Conservation (phyloP, 2,888 invertebrate species). For the Clivina fossor region DNA sequence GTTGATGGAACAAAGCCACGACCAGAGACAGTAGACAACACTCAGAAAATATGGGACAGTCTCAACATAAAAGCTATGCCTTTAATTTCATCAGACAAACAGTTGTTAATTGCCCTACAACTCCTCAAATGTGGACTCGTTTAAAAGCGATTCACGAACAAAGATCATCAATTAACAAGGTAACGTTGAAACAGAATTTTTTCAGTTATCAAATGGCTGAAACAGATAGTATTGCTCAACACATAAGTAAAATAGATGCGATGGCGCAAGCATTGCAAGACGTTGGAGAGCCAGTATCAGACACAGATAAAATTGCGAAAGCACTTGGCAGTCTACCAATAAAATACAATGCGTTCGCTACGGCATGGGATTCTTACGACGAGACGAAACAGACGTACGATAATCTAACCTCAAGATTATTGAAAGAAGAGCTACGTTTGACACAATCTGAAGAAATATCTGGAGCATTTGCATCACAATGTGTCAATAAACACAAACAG, state of each 20-base stretch:
- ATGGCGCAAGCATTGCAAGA: constrained; percentile 30
- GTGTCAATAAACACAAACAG: not conserved
- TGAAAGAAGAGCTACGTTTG: constrained; percentile 16
- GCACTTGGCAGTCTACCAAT: constrained; percentile 9
- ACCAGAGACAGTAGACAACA: too few relatives aligned
- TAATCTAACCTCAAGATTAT: too few relatives aligned
- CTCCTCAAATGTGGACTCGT: constrained; percentile 3
- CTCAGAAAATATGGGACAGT: too few relatives aligned
- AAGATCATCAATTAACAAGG: constrained; percentile 27
- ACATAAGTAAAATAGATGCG: constrained; percentile 34
- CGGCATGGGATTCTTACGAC: too few relatives aligned
- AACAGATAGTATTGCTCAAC: constrained; percentile 32
- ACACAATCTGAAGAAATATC: constrained; percentile 4
- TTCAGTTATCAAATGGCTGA: constrained; percentile 14
- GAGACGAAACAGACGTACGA: too few relatives aligned
- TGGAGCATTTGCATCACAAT: constrained; percentile 1
- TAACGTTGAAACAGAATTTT: constrained; percentile 32
- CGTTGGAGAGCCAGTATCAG: constrained; percentile 24
- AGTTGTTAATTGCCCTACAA: too few relatives aligned
- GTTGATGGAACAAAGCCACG: too few relatives aligned
- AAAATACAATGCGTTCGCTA: too few relatives aligned
- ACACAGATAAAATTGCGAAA: constrained; percentile 35
- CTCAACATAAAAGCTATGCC: too few relatives aligned
- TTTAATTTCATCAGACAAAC: too few relatives aligned
- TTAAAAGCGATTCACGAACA: constrained; percentile 32